Conservation (phyloP, 2,797 vertebrate species). For the Micrastur ruficollis region DNA sequence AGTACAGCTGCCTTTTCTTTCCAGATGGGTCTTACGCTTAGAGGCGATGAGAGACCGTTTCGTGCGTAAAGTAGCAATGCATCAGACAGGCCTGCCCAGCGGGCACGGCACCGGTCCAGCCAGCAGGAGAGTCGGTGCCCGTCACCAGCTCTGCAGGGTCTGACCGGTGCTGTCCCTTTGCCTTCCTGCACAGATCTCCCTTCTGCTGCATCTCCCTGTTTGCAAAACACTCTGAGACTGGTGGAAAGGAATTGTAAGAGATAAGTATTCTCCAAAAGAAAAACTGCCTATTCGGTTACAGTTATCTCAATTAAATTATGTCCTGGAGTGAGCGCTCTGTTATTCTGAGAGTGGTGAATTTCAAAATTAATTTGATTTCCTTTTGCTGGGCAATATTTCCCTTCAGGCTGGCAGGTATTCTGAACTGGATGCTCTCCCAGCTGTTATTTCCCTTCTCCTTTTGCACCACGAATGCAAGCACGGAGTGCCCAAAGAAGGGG, state of each 20-base stretch:
- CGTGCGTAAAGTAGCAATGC: too few species aligned
- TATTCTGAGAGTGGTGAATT: not conserved
- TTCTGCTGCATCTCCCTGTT: not conserved
- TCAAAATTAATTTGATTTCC: not conserved
- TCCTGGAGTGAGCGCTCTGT: not conserved
- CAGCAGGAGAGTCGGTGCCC: accelerated
- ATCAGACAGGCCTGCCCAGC: not conserved
- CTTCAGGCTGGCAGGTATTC: not conserved
- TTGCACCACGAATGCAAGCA: accelerated
- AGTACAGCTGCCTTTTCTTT: not conserved
- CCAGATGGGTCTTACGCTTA: not conserved
- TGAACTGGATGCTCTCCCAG: not conserved
- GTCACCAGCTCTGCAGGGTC: not conserved
- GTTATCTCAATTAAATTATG: not conserved
- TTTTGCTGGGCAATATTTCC: not conserved
- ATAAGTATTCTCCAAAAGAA: not conserved
- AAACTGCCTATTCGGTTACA: not conserved
- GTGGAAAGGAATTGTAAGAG: not conserved
- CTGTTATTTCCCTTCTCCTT: not conserved
- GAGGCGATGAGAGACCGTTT: accelerated
- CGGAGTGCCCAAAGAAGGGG: too few species aligned
- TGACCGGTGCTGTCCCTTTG: not conserved
- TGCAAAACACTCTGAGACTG: not conserved
- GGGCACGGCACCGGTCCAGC: accelerated
- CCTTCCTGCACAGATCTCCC: not conserved